Conservation (phyloP, 2,113 vertebrate genomes). For the Struthidea cinerea region DNA sequence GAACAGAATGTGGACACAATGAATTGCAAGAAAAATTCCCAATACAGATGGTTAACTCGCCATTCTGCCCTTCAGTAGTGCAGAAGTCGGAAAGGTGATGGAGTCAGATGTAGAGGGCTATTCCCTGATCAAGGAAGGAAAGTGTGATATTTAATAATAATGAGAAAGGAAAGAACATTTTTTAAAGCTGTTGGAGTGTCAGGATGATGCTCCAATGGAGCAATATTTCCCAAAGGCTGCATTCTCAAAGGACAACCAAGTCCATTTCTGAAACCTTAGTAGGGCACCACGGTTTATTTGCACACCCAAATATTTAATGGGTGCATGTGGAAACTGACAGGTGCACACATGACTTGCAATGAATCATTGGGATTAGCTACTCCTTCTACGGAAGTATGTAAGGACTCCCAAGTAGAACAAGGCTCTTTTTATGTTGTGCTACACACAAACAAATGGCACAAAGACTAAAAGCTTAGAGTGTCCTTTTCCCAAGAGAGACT, state of each 20-base stretch:
- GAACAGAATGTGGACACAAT: slow-evolving; percentile 34
- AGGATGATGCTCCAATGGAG: background rate
- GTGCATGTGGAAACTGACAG: no score
- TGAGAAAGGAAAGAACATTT: slow-evolving; percentile 14
- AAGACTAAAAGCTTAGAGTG: background rate
- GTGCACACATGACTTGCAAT: background rate
- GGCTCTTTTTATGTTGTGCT: background rate
- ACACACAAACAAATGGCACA: background rate
- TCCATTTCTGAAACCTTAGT: background rate
- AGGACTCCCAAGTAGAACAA: background rate
- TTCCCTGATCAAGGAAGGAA: slow-evolving; percentile 52
- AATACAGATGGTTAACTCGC: slow-evolving; percentile 47
- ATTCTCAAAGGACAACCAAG: background rate
- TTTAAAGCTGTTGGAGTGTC: background rate
- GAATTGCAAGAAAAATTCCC: slow-evolving; percentile 58
- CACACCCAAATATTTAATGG: background rate
- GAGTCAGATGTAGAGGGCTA: slow-evolving; percentile 56
- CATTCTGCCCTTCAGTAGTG: slow-evolving; percentile 33
- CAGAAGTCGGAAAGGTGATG: slow-evolving; percentile 49
- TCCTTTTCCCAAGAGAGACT: background rate
- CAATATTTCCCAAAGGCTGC: background rate
- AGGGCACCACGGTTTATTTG: background rate
- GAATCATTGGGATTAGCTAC: background rate
- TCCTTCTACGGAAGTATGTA: background rate
- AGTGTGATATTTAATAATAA: slow-evolving; percentile 48